Evolutionary conservation across 64 coral and sea anemone genomes (phyloP), one percentile per base, ranked within the genome.

Genomic region (Montipora sp.): DNA sequence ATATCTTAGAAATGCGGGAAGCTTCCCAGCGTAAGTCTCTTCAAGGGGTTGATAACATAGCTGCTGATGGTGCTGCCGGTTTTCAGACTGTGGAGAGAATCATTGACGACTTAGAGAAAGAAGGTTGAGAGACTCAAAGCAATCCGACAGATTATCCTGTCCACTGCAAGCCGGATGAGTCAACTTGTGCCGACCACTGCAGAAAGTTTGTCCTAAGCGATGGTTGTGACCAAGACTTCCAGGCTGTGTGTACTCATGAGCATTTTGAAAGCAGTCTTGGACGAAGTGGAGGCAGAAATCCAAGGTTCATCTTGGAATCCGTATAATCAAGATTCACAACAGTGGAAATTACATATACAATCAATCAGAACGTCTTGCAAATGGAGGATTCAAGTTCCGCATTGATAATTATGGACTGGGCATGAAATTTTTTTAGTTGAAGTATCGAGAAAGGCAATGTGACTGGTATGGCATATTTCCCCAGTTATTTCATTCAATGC

Each of bases 51-150:
- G 78, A 90, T 90, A 70, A 81, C 65, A 78, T 66, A 49, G 89
- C 89, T 20, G 61, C 78, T 8, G 79, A 91, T 81, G 89, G 89
- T 51, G 47, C 78, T 23, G 79, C 65, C n/a, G 89, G 78, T 59
- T 91, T 91, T 50, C 46, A 78, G 46, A 80, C 77, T 23, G 8
- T 73, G 27, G 89, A 70, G 66, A 80, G 24, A 24, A 91, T 91
- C 58, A 79, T 91, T 66, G 13, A 83, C 18, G 89, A 91, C 46
- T 79, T 91, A 91, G 63, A 83, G 73, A 46, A 21, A 92, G 59
- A 44, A 57, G 58, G 19, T 80, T 92, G 13, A 92, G 70, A 59
- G 90, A 83, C 78, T 58, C 63, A 48, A 80, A 59, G 53, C 76
- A 76, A 8, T 90, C 47, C 67, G 55, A 90, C 73, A 22, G 76